Conservation (phyloP, 2,888 invertebrate species). For the Odontomyia ornata region DNA sequence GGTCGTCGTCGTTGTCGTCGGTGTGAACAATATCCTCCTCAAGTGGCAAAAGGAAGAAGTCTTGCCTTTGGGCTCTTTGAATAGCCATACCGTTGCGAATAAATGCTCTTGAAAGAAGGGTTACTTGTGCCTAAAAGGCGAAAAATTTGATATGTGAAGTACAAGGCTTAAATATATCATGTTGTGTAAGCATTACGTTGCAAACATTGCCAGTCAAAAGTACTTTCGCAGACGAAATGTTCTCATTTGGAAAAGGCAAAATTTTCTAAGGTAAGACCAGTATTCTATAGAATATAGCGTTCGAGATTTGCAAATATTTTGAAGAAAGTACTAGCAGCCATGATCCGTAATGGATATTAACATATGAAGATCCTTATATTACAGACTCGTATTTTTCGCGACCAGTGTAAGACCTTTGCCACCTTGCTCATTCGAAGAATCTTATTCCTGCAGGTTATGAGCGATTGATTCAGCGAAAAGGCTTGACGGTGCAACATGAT, state of each 20-base stretch:
- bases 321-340: too few relatives aligned
- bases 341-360: too few relatives aligned
- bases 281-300: too few relatives aligned
- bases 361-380: too few relatives aligned
- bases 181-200: background rate
- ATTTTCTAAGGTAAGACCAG: too few relatives aligned
- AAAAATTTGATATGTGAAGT: conserved; percentile 33
- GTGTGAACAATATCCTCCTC: conserved; percentile 8
- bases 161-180: conserved; percentile 14
- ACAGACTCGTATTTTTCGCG: background rate
- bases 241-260: too few relatives aligned
- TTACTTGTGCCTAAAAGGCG: conserved; percentile 36
- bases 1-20: background rate
- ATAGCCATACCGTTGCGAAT: background rate
- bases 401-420: background rate
- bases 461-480: background rate
- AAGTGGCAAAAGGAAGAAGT: conserved; percentile 25
- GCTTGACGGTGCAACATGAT: conserved; percentile 18
- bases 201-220: background rate
- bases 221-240: too few relatives aligned
- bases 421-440: background rate
- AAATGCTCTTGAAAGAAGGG: background rate
- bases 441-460: background rate
- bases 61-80: conserved; percentile 17
- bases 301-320: too few relatives aligned